A percentile compares a stretch with the other conserved stretches of the same genome.
Evolutionary conservation across 2,113 vertebrate genomes (phyloP).

Genomic region (Poicephalus meyeri): DNA sequence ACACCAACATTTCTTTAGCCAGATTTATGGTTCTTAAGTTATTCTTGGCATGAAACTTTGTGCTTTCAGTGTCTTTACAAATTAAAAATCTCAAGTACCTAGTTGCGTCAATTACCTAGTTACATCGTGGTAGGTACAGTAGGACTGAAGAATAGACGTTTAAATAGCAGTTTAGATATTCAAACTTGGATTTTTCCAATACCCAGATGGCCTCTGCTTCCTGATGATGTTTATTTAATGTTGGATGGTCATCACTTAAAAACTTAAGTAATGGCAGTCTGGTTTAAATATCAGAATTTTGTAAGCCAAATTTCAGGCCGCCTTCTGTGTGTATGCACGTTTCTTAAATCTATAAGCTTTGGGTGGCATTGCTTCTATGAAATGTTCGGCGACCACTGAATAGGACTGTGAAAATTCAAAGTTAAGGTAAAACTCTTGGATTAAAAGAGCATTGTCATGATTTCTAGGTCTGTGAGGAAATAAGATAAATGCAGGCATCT

Average conservation of each 20-base stretch:
- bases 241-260: neutral
- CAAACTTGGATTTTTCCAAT: neutral
- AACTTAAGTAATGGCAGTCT: neutral
- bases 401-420: neutral
- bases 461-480: neutral
- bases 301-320: neutral
- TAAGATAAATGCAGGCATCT: neutral
- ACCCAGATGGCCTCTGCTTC: neutral
- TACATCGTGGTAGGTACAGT: fast-evolving
- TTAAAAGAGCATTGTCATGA: neutral
- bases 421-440: neutral
- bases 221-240: neutral
- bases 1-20: neutral
- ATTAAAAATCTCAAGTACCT: neutral
- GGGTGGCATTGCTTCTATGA: neutral
- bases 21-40: neutral
- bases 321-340: neutral
- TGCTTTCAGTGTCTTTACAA: neutral
- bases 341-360: neutral
- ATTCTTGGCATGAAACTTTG: neutral
- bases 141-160: neutral
- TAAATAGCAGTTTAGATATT: neutral
- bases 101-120: neutral
- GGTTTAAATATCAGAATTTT: neutral
- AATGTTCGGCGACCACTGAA: neutral